Base-by-base conservation (phyloP, 1,140 invertebrate genomes). In the Zaprionus inermis region DNA sequence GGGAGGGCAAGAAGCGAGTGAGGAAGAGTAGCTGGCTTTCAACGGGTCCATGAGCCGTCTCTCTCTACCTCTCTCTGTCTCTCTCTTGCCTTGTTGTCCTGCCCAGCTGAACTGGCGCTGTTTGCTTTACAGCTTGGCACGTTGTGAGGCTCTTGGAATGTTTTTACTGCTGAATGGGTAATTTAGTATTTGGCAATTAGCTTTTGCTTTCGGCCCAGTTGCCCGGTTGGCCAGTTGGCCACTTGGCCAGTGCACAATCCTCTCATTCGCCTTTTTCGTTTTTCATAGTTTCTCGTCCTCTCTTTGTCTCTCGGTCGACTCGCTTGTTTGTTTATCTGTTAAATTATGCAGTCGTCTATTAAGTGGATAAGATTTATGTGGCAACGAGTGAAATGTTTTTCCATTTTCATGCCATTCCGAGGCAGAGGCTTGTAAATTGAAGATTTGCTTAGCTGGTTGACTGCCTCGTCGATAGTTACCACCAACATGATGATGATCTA, bases 151-250 rank as follows among this genome's bases (percentile, higher is more conserved):
- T 64, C 79, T 72, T 57, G 69, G 70, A 83, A 79, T 86, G 83
- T 86, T 86, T 86, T 86, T 86, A 86, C 83, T 88, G 84, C 83
- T 89, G 83, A 88, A 88, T 88, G 84, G 83, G 84, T 88, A 88
- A 88, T 88, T 88, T 88, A 88, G 84, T 88, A 88, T 88, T 88
- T 88, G 83, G 83, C 83, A 88, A 88, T 88, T 88, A 88, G 83
- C 83, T 88, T 89, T 88, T 88, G 83, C 83, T 83, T 88, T 86
- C 72, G 76, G 79, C 74, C 57, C 59, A 56, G 44, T 59, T 54
- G 60, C 24, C 57, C 68, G 55, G 49, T 64, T 60, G 38, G 30
- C 61, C 70, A 58, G 34, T 72, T 66, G 51, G 52, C 67, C 22
- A 57, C 22, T 41, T 75, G 54, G 49, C 41, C 49, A 64, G 51